A percentile compares a stretch with the other conserved stretches of the same genome.
phyloP scores from a whole-genome alignment of 2,888 invertebrate species.

The Nasonia oneida region DNA sequence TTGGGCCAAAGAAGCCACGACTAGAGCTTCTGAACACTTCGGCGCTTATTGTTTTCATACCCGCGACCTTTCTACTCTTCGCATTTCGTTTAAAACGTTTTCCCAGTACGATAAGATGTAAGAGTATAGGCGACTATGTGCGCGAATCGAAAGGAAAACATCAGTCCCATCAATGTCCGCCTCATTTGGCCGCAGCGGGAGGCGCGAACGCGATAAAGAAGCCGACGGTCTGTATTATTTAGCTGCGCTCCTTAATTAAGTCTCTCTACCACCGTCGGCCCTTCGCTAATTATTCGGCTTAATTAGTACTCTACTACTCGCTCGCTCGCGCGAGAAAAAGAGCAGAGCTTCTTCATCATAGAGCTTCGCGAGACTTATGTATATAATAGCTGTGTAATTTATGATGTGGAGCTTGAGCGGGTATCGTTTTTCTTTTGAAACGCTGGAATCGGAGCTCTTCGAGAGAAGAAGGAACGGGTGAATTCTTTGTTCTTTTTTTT shows the following conservation, averaged over 20 bases:
- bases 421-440: background rate
- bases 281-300: conserved; percentile 19
- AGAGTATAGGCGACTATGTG: too few relatives aligned
- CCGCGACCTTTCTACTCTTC: background rate
- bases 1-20: background rate
- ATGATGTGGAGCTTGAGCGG: background rate
- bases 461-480: background rate
- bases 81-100: background rate
- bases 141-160: background rate
- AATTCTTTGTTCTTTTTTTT: too few relatives aligned
- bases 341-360: background rate
- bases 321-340: background rate
- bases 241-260: conserved; percentile 22
- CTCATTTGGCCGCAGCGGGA: background rate
- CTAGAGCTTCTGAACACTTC: background rate
- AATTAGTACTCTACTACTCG: conserved; percentile 6
- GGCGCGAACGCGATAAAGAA: conserved; percentile 5
- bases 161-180: background rate
- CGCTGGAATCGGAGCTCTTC: background rate
- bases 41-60: background rate
- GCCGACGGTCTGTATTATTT: background rate
- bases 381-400: conserved; percentile 6
- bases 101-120: too few relatives aligned
- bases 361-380: background rate
- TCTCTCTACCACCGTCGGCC: background rate